Percentiles rank a stretch among this genome's conserved stretches.
These are phyloP conservation scores for Carettochelys insculpta DNA, from an alignment of 2,113 vertebrate genomes.

Conservation along the genomic window DNA sequence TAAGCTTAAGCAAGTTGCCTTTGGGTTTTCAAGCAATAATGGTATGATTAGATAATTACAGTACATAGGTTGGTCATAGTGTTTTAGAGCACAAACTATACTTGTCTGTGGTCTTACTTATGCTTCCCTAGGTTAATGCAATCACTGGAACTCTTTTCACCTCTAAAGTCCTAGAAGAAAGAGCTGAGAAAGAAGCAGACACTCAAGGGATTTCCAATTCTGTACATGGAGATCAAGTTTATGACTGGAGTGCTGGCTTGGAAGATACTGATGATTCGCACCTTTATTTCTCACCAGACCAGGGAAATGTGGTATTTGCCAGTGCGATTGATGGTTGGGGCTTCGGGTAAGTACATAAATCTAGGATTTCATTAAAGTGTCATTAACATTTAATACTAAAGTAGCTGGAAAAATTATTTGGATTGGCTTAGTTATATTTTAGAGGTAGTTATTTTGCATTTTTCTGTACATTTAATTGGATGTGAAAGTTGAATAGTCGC, in stretches of 20 bases:
- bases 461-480: neutral
- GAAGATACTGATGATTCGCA: constrained; percentile 92
- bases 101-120: neutral
- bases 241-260: constrained; percentile 95
- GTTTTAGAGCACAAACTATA: neutral
- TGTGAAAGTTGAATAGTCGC: neutral
- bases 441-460: neutral
- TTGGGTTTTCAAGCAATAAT: neutral
- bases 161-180: constrained; percentile 95
- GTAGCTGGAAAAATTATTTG: neutral
- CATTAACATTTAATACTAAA: neutral
- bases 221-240: constrained; percentile 80
- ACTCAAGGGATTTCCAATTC: constrained; percentile 42
- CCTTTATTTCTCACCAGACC: constrained; percentile 96
- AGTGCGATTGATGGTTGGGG: constrained; percentile 97
- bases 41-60: neutral
- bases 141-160: constrained; percentile 92
- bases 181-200: constrained; percentile 85
- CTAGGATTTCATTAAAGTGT: neutral
- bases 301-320: constrained; percentile 95
- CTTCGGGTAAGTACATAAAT: constrained; percentile 84
- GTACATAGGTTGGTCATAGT: neutral
- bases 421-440: neutral
- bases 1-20: neutral
- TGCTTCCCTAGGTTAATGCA: constrained; percentile 88